Base-by-base conservation (phyloP, 1,140 invertebrate genomes). In the Heliconius congener region DNA sequence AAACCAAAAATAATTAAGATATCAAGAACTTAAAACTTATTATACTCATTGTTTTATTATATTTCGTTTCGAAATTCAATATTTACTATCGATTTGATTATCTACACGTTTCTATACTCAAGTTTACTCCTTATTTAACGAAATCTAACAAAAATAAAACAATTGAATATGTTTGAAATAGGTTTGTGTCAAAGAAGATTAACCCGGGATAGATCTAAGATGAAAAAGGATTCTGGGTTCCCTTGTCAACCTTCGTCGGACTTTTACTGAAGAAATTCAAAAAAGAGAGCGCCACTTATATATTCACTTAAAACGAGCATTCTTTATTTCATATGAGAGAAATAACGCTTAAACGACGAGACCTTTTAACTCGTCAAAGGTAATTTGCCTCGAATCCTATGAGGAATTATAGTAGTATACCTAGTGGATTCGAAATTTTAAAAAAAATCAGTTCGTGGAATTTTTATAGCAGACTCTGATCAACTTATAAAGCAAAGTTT, bases 231-330 rank as follows among this genome's bases (percentile, higher is more conserved):
- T 72, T 72, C 39, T n/a, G 71, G 39, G 34, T 34, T 72, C 71
- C 30, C 71, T 72, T 72, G 71, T 72, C 71, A 72, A 72, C 71
- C 71, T 72, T 72, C 71, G 71, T 72, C 71, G 16, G 60, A 9
- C 11, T 72, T 37, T 39, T 72, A 42, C 30, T 37, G 30, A 27
- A 72, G 71, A 72, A 72, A 72, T 72, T 37, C 71, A 72, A 72
- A 39, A 11, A 72, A 39, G 27, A 27, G 60, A 16, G 27, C 60
- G 60, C 27, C 60, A 66, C 60, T 66, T 66, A 66, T 30, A 66
- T 66, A 66, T 66, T 66, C 27, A 66, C 60, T 66, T 66, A 6
- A n/a, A 66, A 16, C 60, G 27, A 30, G 11, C 27, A 30, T 66
- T 66, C 11, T 66, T 66, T 66, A 66, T 30, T 27, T 3, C 60